Base-by-base conservation (phyloP, 2,113 vertebrate genomes). In the Leuciscus idus region DNA sequence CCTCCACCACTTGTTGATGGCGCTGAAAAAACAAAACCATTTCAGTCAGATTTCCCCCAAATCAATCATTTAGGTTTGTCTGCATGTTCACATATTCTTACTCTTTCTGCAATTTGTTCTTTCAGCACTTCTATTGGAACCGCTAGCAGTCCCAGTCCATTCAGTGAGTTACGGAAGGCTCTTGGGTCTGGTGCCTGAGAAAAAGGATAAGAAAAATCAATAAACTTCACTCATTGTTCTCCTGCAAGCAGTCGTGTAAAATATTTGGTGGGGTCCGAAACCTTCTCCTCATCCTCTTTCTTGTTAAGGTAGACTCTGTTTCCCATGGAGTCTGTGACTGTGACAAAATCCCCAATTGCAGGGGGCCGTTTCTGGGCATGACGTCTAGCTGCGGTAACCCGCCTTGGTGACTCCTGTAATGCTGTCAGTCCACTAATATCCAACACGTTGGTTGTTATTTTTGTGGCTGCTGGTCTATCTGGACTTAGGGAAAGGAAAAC, bases 341-440 rank as follows among this genome's bases (percentile, higher is more conserved):
- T 96, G 94, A 99, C 10, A n/a, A 95, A 99, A 57, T 97, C 97
- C 68, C 97, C 98, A 73, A 96, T 92, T 23, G 96, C 0, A 0
- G 98, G 98, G 0, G 97, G 96, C 2, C 98, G 94, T 86, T 86
- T 95, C 70, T 97, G 93, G 4, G 95, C 96, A 5, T 28, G 84
- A 55, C 83, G 88, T 0, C 46, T 50, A 9, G 4, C 43, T 19
- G 57, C 15, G 0, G 81, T 87, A 55, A 88, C 90, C 11, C 87
- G 86, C 0, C 39, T 0, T 0, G 95, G 94, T 0, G 94, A 91
- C 59, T 87, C 88, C 70, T 87, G 90, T 19, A 95, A 87, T 0
- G 90, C 77, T 9, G 2, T 90, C 82, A 94, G 90, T 10, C 95
- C 95, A 0, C 93, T 95, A 66, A 95, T 92, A 59, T 95, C 94